Evolutionary conservation across 2,797 vertebrate species (phyloP).

Genomic region (Todus mexicanus): DNA sequence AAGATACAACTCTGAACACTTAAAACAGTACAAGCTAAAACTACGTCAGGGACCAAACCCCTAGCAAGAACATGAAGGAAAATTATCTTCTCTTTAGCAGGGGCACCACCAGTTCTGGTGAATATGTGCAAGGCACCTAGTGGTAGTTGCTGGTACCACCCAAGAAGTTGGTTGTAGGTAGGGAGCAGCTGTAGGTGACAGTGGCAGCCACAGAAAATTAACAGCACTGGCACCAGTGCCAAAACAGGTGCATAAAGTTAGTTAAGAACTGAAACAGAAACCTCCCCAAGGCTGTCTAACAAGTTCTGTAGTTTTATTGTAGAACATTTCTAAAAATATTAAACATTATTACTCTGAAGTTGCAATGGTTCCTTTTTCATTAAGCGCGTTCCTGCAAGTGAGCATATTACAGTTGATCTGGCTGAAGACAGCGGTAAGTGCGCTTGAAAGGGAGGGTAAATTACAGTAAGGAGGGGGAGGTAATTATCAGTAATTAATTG

Average conservation of each 20-base stretch:
- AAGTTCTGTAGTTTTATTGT: not conserved
- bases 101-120: not conserved
- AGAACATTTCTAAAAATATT: not conserved
- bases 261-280: not conserved
- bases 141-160: not conserved
- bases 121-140: not conserved
- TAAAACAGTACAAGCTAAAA: not conserved
- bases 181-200: not conserved
- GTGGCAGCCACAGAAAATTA: not conserved
- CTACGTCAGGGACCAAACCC: not conserved
- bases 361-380: not conserved
- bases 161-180: not conserved
- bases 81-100: not conserved
- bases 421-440: not conserved
- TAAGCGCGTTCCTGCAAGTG: not conserved
- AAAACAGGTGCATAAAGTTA: not conserved
- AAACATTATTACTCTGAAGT: not conserved
- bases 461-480: not conserved
- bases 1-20: not conserved
- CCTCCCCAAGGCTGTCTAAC: not conserved
- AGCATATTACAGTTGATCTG: not conserved
- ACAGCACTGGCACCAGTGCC: not conserved
- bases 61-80: not conserved
- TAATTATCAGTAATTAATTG: conserved; percentile 40
- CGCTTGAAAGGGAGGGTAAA: conserved; percentile 4